Evolutionary conservation across 2,113 vertebrate species (phyloP).

Genomic region (Miniopterus natalensis): DNA sequence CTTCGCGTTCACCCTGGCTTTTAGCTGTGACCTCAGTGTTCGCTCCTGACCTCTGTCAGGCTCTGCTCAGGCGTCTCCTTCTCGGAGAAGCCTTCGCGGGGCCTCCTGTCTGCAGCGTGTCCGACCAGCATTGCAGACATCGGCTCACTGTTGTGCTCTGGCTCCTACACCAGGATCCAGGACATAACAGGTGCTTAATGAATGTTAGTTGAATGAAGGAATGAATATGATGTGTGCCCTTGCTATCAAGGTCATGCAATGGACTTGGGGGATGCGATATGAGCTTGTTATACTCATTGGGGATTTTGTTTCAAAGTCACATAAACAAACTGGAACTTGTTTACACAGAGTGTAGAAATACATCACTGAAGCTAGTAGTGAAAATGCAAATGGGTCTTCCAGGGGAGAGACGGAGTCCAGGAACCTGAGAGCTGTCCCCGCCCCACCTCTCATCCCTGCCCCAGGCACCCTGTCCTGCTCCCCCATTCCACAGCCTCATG

Average conservation of each 20-base stretch:
- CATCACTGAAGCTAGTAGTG: not conserved
- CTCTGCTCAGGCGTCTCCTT: not conserved
- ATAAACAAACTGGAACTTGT: not conserved
- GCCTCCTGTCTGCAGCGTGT: fast-evolving
- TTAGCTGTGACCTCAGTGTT: fast-evolving
- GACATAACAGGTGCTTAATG: not conserved
- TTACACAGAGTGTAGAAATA: not conserved
- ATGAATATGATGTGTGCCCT: not conserved
- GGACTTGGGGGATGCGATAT: not conserved
- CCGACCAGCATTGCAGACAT: not conserved
- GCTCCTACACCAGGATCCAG: not conserved
- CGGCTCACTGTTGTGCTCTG: not conserved
- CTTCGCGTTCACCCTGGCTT: not conserved
- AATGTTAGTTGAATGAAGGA: not conserved
- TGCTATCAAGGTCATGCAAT: not conserved
- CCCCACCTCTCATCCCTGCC: not conserved
- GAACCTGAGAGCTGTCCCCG: too few species aligned
- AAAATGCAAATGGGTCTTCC: not conserved
- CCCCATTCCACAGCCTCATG: not conserved
- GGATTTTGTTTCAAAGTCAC: conserved; percentile 13
- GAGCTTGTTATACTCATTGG: not conserved
- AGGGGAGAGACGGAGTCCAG: not conserved
- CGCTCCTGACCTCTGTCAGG: not conserved
- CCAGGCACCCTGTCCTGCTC: too few species aligned
- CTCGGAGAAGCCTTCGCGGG: not conserved